These are phyloP conservation scores for Molossus molossus DNA, from an alignment of 2,797 vertebrate species.

Conservation along the genomic window DNA sequence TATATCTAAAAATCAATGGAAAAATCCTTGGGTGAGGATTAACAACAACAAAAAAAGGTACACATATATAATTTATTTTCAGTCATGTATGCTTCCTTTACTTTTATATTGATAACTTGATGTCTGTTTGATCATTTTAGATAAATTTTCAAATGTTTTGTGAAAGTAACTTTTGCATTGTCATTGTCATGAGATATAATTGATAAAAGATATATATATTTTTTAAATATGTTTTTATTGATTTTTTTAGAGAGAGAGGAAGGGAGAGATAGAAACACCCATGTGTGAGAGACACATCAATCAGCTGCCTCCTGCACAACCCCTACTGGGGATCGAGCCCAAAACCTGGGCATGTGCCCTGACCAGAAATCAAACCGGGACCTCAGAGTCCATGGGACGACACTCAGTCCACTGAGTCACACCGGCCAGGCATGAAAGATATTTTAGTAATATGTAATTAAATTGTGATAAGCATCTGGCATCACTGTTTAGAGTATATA, in stretches of 20 bases:
- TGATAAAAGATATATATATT: neutral
- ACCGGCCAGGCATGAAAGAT: neutral
- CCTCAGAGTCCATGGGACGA: no score
- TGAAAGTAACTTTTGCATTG: neutral
- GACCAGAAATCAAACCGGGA: no score
- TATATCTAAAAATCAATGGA: no score
- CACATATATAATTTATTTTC: neutral
- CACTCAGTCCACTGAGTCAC: no score
- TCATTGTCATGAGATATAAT: neutral
- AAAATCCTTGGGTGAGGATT: no score
- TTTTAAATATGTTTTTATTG: no score
- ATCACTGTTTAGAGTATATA: neutral
- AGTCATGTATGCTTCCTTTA: neutral
- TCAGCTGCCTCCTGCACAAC: no score
- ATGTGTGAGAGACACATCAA: no score
- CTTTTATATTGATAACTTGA: neutral
- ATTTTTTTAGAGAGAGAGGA: no score
- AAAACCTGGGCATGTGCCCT: no score
- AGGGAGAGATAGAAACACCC: no score
- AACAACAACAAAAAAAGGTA: neutral
- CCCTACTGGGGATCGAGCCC: no score
- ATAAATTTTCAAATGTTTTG: conserved; percentile 15
- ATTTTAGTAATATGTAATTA: neutral
- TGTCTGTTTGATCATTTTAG: neutral
- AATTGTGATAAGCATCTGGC: conserved; percentile 6